Evolutionary conservation across 2,888 invertebrate species (phyloP), one percentile per base, ranked within the genome.

Genomic region (Mythimna vitellina): DNA sequence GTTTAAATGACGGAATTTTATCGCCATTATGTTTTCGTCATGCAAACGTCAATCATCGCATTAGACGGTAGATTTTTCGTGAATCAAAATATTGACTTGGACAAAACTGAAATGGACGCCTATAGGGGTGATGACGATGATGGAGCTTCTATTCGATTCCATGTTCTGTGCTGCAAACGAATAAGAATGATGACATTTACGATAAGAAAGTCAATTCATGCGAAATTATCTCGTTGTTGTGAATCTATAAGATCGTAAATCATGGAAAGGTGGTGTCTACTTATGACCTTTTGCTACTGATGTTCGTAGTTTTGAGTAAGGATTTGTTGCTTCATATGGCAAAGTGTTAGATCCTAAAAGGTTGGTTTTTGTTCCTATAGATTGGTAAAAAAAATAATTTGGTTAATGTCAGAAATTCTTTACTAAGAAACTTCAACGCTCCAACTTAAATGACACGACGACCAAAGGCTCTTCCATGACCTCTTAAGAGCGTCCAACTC

Each of bases 191-290:
- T 80, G 80, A 65, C 70, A 82, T 80, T 80, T 82, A 12, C 35
- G 80, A 80, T 80, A 80, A 70, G 25, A 77, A 56, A 74, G 61
- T 60, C 74, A 67, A 70, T 78, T 78, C 58, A 56, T 58, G 54
- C 60, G 29, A 70, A 66, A 67, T 70, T 82, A 80, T 82, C 67
- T 64, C 42, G 38, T 78, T 63, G 53, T 65, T 60, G 65, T 67
- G 62, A 63, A 82, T 82, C 65, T 69, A 57, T 57, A 49, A 58
- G 73, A 57, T 82, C 73, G 73, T 80, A 80, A 80, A 80, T 80
- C 80, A 73, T 64, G 57, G 42, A 65, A 66, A 64, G 63, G 66
- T 69, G 73, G 25, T 20, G 63, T 73, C 70, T 65, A 25, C 38
- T 60, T 74, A 29, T 76, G 32, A 78, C 68, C 82, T 82, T 73